phyloP scores from a whole-genome alignment of 2,888 invertebrate genomes.

The Ypsolopha sequella region DNA sequence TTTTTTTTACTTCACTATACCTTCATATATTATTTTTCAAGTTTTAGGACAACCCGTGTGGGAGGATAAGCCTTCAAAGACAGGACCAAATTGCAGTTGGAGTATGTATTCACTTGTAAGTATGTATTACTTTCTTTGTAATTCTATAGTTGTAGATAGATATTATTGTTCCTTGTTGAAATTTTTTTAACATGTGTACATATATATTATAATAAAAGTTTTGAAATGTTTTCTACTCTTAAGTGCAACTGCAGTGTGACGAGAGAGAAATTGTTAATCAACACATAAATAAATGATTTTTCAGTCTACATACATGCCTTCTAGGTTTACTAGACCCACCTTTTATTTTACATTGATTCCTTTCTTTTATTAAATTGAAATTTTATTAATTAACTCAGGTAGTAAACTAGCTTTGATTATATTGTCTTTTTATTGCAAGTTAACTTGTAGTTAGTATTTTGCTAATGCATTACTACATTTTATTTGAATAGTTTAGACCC shows the following conservation, averaged over 20 bases:
- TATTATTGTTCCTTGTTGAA: conserved; percentile 43
- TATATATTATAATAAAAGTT: conserved; percentile 45
- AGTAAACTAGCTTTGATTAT: conserved; percentile 14
- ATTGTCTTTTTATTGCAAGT: conserved; percentile 28
- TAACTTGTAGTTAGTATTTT: conserved; percentile 39
- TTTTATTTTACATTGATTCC: conserved; percentile 9
- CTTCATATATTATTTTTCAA: too few species aligned
- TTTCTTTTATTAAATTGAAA: conserved; percentile 26
- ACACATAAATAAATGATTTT: conserved; percentile 17
- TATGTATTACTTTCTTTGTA: conserved; percentile 12
- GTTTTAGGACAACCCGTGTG: too few species aligned
- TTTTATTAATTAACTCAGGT: conserved; percentile 26
- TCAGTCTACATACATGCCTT: not conserved
- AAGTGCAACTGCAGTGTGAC: conserved; percentile 65
- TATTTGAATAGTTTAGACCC: conserved; percentile 38
- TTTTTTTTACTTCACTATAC: too few species aligned
- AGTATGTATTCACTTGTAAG: too few species aligned
- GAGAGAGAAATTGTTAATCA: conserved; percentile 46
- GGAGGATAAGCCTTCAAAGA: too few species aligned
- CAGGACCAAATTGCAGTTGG: too few species aligned
- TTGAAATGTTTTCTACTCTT: conserved; percentile 48
- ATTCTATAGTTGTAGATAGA: conserved; percentile 23
- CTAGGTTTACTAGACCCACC: conserved; percentile 3
- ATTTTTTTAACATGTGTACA: conserved; percentile 47
- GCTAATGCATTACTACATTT: conserved; percentile 37